phyloP scores from a whole-genome alignment of 2,797 vertebrate species.

The Cossypha polioptera region DNA sequence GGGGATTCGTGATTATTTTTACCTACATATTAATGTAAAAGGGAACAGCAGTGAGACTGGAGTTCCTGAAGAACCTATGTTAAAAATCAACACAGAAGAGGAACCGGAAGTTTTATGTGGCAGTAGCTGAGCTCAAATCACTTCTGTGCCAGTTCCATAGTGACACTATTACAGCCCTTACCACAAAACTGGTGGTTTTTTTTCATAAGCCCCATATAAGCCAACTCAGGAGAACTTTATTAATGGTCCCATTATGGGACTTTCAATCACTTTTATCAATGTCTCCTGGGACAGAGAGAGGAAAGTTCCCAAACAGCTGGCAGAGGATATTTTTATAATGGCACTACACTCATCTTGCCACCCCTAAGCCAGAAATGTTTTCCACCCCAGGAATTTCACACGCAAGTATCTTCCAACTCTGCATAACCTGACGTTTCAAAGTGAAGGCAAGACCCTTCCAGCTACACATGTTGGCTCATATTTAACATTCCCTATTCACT shows the following conservation, averaged over 20 bases:
- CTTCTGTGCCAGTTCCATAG: not conserved
- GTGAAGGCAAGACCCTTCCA: not conserved
- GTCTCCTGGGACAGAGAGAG: not conserved
- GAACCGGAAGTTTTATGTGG: not conserved
- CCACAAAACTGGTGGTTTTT: not conserved
- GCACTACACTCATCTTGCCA: not conserved
- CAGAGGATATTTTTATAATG: not conserved
- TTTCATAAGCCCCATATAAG: not conserved
- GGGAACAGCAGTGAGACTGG: not conserved
- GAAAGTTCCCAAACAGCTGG: not conserved
- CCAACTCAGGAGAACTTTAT: not conserved
- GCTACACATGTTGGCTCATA: not conserved
- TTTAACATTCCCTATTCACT: not conserved
- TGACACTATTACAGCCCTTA: not conserved
- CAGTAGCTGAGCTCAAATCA: not conserved
- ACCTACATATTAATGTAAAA: not conserved
- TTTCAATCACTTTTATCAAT: not conserved
- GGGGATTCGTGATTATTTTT: not conserved
- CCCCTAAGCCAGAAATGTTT: not conserved
- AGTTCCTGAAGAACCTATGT: not conserved
- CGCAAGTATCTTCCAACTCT: not conserved
- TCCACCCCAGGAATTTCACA: not conserved
- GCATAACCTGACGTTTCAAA: not conserved
- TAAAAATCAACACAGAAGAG: not conserved
- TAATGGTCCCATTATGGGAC: not conserved